Base-by-base conservation (phyloP, 2,888 invertebrate genomes). In the Elegia similella region DNA sequence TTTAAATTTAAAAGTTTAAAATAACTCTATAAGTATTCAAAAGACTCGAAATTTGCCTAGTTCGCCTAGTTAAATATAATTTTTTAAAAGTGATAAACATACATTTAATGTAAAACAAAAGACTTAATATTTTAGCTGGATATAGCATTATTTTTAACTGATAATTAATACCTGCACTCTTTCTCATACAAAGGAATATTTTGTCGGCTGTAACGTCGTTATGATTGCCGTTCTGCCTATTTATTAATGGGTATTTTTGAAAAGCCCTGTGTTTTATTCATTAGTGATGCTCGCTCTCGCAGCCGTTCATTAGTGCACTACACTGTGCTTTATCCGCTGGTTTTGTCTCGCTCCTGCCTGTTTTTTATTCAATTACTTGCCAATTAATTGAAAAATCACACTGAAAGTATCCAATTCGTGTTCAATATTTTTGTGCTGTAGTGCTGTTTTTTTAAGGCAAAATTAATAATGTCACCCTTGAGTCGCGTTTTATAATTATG, bases 281-380 rank as follows among this genome's bases (percentile, higher is more conserved):
- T 88, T 87, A 87, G 82, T 72, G 56, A 47, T 30, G 48, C 56
- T 56, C 56, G 47, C 16, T 48, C 42, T 56, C 56, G 47, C 23
- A 29, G 38, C 68, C 73, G 77, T 85, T 87, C 86, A 84, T 86
- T 86, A 86, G 82, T 75, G 75, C 74, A 75, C 76, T 73, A 73
- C 70, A 69, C 62, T 69, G 72, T 72, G 73, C 72, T 82, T 79
- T 78, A 78, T 77, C 73, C 74, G 67, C 70, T 64, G 72, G 66
- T 76, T 77, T 74, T 76, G 76, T 78, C 69, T 71, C 74, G 58
- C 68, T 69, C 58, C 69, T 63, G 72, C 68, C 75, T 78, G 75
- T 77, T 81, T 78, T 80, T 76, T 69, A 78, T 79, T 82, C 79
- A 76, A 81, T 81, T 78, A 78, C 75, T 67, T 66, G 63, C 70